A percentile compares a stretch with the other conserved stretches of the same genome.
Evolutionary conservation across 1,140 invertebrate genomes (phyloP).

Genomic region (Anastrepha ludens): DNA sequence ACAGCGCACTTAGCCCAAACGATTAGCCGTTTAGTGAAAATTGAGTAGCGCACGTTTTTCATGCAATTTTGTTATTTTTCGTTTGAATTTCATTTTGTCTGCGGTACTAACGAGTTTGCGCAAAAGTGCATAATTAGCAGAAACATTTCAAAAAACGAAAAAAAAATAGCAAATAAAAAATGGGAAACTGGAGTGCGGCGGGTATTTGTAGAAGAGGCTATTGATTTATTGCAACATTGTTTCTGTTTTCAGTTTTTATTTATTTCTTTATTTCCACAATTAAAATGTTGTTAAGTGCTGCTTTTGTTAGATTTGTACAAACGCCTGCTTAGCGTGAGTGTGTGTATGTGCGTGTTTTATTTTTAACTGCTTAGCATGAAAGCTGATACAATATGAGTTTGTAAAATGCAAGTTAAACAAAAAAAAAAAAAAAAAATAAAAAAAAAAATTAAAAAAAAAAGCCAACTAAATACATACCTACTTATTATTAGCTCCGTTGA

Average conservation of each 20-base stretch:
- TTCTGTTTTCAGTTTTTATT: background rate
- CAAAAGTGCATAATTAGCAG: constrained; percentile 28
- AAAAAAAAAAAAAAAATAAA: background rate
- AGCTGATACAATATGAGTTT: background rate
- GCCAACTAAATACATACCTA: no score
- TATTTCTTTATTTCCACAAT: background rate
- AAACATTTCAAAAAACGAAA: background rate
- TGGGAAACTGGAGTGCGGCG: background rate
- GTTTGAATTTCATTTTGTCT: background rate
- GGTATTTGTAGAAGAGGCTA: background rate
- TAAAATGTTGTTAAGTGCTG: background rate
- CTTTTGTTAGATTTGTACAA: background rate
- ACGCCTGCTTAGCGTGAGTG: no score
- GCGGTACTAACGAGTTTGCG: background rate
- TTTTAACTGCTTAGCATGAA: background rate
- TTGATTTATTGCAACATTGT: constrained; percentile 10
- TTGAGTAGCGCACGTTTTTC: constrained; percentile 46
- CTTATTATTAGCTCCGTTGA: background rate
- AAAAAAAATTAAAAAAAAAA: background rate
- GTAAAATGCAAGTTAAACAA: background rate
- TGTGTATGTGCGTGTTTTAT: background rate
- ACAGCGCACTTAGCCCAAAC: background rate
- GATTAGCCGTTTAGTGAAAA: background rate
- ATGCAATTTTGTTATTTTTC: background rate
- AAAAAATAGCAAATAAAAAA: background rate